Evolutionary conservation across 2,888 invertebrate species (phyloP).

Genomic region (Stenoptilia bipunctidactyla): DNA sequence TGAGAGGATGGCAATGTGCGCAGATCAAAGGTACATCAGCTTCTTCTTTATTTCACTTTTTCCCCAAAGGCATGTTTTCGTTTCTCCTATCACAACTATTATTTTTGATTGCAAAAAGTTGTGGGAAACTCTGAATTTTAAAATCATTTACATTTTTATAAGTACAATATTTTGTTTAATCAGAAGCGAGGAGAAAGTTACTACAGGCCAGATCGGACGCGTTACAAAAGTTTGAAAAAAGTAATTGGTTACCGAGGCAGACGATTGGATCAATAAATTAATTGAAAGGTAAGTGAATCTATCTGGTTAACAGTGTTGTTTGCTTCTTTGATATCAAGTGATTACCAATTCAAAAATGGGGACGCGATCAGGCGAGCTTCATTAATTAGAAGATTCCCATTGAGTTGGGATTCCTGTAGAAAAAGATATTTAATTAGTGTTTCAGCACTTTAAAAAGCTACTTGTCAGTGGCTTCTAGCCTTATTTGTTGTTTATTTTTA

Average conservation of each 20-base stretch:
- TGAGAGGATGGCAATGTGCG: slow-evolving; percentile 43
- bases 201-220: too few species aligned
- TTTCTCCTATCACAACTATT: too few species aligned
- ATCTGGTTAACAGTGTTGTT: slow-evolving; percentile 16
- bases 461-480: slow-evolving; percentile 17
- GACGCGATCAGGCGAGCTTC: slow-evolving; percentile 32
- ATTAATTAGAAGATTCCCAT: slow-evolving; percentile 53
- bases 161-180: too few species aligned
- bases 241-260: too few species aligned
- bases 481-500: slow-evolving; percentile 23
- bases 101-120: too few species aligned
- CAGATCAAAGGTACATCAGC: slow-evolving; percentile 43
- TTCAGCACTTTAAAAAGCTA: slow-evolving; percentile 15
- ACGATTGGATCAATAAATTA: too few species aligned
- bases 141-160: too few species aligned
- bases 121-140: too few species aligned
- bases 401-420: slow-evolving; percentile 10
- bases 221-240: too few species aligned
- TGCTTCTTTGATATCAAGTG: slow-evolving; percentile 52
- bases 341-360: slow-evolving; percentile 61
- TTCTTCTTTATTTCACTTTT: slow-evolving; percentile 24
- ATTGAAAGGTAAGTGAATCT: slow-evolving; percentile 23
- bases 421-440: slow-evolving; percentile 30
- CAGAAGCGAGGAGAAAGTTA: too few species aligned
- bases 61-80: too few species aligned